Base-by-base conservation (phyloP, 1,140 invertebrate species). In the Oryctes rhinoceros region DNA sequence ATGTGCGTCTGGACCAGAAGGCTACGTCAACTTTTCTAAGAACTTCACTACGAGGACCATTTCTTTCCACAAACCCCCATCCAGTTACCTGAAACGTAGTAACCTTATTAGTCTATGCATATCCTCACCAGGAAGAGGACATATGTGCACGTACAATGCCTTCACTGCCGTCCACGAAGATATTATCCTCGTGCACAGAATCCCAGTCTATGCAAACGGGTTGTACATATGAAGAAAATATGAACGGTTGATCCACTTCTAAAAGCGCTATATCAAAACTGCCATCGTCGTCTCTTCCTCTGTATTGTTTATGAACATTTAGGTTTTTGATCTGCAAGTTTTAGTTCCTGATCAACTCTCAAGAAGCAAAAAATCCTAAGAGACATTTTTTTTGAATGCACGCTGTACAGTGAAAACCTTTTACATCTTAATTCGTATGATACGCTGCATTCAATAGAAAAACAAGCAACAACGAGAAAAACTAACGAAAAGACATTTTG, bases 201-300 rank as follows among this genome's bases (percentile, higher is more conserved):
- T 37, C 9, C 65, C 65, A 71, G 24, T 71, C 65, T 11, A 71
- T 71, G 15, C 65, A 71, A 30, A 71, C 24, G 37, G 65, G 65
- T 4, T 24, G 65, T 35, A 71, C 35, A 9, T 71, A 1, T 9
- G 65, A 30, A 24, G 65, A 11, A 35, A 71, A 71, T 11, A 71
- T 35, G 9, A 71, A 71, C 6, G 65, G 20, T 15, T 71, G 18
- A 24, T 71, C 9, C 3, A 71, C 65, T 71, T 71, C 65, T 11
- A 71, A 35, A 37, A 71, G 24, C 13, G 18, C 35, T 20, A 71
- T 71, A 71, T 71, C 65, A 37, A 13, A 71, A 71, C 35, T 13
- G 35, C 35, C 35, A 71, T 35, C 5, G 1, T 35, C 65, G 18
- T 67, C 62, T 18, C 11, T 10, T 4, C 65, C 65, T 10, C 13